Evolutionary conservation across 1,140 invertebrate genomes (phyloP).

Genomic region (Neuroterus valhalla): DNA sequence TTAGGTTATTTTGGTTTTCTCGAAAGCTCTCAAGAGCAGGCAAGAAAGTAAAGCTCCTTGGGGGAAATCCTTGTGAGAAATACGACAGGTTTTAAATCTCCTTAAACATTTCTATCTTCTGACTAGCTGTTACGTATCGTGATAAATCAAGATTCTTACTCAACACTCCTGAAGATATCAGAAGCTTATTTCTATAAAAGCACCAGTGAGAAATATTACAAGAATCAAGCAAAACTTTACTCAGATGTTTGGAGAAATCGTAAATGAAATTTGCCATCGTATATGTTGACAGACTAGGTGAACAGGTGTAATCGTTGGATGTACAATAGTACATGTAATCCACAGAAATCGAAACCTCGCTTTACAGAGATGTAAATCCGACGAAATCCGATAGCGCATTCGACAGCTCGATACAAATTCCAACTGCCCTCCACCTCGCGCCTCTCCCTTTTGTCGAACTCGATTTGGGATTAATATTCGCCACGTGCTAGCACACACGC

Average conservation of each 20-base stretch:
- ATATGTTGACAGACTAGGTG: background rate
- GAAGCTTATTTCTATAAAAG: no score
- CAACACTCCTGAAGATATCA: no score
- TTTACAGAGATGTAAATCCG: slow-evolving; percentile 16
- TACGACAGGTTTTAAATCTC: slow-evolving; percentile 63
- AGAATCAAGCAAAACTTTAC: no score
- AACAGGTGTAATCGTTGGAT: slow-evolving; percentile 20
- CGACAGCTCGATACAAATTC: slow-evolving; percentile 27
- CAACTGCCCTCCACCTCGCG: background rate
- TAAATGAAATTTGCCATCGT: background rate
- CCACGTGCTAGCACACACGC: slow-evolving; percentile 17
- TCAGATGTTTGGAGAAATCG: background rate
- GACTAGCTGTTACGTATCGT: background rate
- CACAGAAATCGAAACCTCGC: slow-evolving; percentile 17
- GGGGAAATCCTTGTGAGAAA: slow-evolving; percentile 68
- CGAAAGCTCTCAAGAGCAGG: slow-evolving; percentile 32
- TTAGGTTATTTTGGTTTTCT: slow-evolving; percentile 73
- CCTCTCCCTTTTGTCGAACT: slow-evolving; percentile 4
- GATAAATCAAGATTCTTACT: no score
- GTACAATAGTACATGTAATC: slow-evolving; percentile 15
- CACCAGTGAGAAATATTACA: no score
- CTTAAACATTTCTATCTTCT: slow-evolving; percentile 51
- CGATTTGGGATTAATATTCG: slow-evolving; percentile 29
- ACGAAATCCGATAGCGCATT: slow-evolving; percentile 5
- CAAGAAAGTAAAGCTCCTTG: slow-evolving; percentile 41